Percentiles rank a stretch among this genome's conserved stretches.
Conservation (phyloP, 2,113 vertebrate genomes). For the Scalopus aquaticus region DNA sequence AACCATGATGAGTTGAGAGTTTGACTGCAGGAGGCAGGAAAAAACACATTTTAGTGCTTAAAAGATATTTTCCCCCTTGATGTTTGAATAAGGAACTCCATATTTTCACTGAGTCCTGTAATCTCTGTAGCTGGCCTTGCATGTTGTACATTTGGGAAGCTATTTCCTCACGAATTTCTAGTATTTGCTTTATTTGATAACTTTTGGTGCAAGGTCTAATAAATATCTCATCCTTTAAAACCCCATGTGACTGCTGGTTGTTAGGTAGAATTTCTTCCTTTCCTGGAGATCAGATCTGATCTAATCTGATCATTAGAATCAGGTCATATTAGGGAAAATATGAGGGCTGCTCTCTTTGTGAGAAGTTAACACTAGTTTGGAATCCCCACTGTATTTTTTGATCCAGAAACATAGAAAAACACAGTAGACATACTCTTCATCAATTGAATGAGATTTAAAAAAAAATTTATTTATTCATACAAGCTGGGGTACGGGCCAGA, state of each 20-base stretch:
- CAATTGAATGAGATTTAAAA: background rate
- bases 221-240: background rate
- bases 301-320: background rate
- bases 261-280: background rate
- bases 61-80: background rate
- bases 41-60: background rate
- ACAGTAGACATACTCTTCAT: too few species aligned
- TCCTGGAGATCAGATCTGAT: background rate
- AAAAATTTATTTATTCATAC: too few species aligned
- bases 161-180: background rate
- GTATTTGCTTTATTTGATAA: background rate
- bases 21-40: background rate
- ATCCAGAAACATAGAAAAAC: background rate
- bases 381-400: background rate
- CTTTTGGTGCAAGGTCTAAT: background rate
- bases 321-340: background rate
- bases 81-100: background rate
- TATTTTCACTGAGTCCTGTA: background rate
- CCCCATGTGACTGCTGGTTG: background rate
- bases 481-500: too few species aligned
- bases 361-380: background rate
- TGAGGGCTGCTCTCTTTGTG: background rate
- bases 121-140: background rate
- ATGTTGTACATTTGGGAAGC: background rate
- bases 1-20: background rate